Base-by-base conservation (phyloP, 2,113 vertebrate genomes). In the Lepus europaeus region DNA sequence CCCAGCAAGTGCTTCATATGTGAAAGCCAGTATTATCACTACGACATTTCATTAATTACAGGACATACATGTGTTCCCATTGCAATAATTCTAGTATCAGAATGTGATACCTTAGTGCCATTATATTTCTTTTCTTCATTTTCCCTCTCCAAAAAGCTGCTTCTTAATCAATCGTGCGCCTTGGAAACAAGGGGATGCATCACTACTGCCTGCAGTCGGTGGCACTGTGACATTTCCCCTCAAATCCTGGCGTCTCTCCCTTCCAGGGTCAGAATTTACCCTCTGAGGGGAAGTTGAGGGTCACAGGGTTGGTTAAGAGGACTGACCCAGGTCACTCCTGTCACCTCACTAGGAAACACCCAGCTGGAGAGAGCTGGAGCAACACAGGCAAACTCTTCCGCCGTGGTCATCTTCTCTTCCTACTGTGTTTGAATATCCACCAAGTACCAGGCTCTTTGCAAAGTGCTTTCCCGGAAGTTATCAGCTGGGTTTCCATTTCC, bases 61-160 rank as follows among this genome's bases (percentile, higher is more conserved):
- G 63, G 68, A 69, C 27, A 51, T 68, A 17, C 8, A 8, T 66
- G 51, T 68, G 27, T 51, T 95, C 68, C 31, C 4, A 70, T 84
- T 94, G 68, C 74, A 83, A 80, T 80, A 86, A 94, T 90, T 79
- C 77, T 82, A n/a, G 79, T 72, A 39, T 51, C 39, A 72, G 56
- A 61, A 64, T 74, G 10, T 66, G 25, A n/a, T n/a, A n/a, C 13
- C 0, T 81, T 90, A 45, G 73, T 23, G 14, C 36, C 61, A 61
- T 83, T 93, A 12, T 49, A 20, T 86, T 72, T 59, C 78, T 68
- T 89, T 33, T 61, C 2, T 59, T 39, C 17, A 64, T 19, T 23
- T 25, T 70, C 33, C 63, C 13, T 7, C 74, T 63, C 84, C 63
- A 85, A 70, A 83, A 89, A 80, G 39, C n/a, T 91, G 14, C 51